Conservation (phyloP, 1,140 invertebrate genomes). For the Platorchestia sp. region DNA sequence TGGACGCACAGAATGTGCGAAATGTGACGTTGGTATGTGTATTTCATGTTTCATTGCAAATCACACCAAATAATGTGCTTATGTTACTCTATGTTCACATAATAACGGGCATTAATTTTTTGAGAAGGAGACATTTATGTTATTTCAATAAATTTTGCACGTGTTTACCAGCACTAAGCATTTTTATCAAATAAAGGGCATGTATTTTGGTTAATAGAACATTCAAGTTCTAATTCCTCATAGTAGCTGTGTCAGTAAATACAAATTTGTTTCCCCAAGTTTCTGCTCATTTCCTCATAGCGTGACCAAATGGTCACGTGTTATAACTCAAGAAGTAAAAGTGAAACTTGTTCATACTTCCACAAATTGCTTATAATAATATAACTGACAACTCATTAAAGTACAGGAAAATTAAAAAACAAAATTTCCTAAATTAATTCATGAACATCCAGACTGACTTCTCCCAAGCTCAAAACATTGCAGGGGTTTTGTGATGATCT, state of each 20-base stretch:
- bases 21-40: not conserved
- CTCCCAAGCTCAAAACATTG: too few relatives aligned
- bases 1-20: not conserved
- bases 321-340: not conserved
- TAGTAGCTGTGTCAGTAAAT: not conserved
- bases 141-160: not conserved
- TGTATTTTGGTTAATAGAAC: not conserved
- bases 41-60: not conserved
- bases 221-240: not conserved
- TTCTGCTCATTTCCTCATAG: not conserved
- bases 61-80: too few relatives aligned
- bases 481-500: too few relatives aligned
- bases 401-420: not conserved
- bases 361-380: not conserved
- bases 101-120: too few relatives aligned
- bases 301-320: not conserved
- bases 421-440: too few relatives aligned
- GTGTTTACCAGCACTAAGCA: not conserved
- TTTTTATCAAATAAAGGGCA: not conserved
- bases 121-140: too few relatives aligned
- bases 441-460: too few relatives aligned
- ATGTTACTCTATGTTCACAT: not conserved
- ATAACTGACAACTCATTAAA: not conserved
- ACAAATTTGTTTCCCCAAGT: not conserved
- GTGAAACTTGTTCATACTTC: not conserved